phyloP scores from a whole-genome alignment of 2,797 vertebrate species.

The Melanotaenia pygmaea region DNA sequence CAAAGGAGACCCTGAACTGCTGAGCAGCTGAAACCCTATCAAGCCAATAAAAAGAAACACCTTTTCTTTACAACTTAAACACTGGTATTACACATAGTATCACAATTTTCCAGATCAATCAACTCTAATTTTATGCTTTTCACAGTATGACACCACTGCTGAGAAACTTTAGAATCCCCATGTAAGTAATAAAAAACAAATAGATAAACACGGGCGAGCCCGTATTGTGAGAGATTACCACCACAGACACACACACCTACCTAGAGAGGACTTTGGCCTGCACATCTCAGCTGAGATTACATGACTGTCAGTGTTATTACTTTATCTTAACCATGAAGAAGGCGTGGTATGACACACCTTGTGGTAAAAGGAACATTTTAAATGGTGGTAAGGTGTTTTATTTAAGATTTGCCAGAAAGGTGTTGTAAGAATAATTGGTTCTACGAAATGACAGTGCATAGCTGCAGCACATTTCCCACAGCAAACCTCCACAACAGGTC shows the following conservation, averaged over 20 bases:
- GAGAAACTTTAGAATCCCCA: slow-evolving; percentile 4
- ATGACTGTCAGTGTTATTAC: slow-evolving; percentile 5
- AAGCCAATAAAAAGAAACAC: background rate
- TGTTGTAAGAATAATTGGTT: slow-evolving; percentile 14
- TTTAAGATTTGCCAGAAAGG: slow-evolving; percentile 1
- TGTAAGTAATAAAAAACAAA: too few relatives aligned
- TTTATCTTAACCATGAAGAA: slow-evolving; percentile 10
- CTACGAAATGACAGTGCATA: too few relatives aligned
- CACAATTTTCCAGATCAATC: background rate
- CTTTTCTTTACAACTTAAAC: too few relatives aligned
- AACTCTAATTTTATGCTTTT: background rate
- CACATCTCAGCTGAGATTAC: background rate
- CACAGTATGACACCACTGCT: background rate
- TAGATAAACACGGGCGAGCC: slow-evolving; percentile 32
- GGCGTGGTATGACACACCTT: slow-evolving; percentile 16
- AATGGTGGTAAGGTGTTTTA: slow-evolving; percentile 22
- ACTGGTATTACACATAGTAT: background rate
- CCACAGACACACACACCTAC: slow-evolving; percentile 10
- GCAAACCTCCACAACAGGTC: slow-evolving; percentile 53
- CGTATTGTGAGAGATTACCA: slow-evolving; percentile 36
- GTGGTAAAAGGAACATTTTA: slow-evolving; percentile 33
- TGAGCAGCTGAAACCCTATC: background rate
- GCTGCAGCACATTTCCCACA: slow-evolving; percentile 53
- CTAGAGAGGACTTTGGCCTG: slow-evolving; percentile 57
- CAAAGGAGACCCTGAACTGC: background rate